A percentile compares a stretch with the other conserved stretches of the same genome.
These are phyloP conservation scores for Enteromius viviparus DNA, from an alignment of 2,797 vertebrate species.

Conservation along the genomic window DNA sequence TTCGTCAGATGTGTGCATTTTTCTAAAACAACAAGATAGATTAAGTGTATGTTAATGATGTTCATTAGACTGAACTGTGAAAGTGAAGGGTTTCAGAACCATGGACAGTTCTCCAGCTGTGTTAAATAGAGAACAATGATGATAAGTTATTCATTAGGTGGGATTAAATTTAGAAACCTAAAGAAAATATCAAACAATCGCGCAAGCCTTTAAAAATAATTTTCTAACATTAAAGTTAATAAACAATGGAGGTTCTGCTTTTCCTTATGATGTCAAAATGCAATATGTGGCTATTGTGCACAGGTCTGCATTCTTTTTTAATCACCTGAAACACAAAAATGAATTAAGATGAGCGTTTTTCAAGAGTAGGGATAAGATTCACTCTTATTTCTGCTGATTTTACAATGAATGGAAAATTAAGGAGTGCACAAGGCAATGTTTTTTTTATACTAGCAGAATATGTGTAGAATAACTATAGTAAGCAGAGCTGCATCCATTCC, in stretches of 20 bases:
- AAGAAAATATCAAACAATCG: background rate
- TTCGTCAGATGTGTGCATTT: background rate
- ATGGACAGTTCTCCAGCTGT: constrained; percentile 8
- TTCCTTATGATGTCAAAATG: constrained; percentile 2
- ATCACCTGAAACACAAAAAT: constrained; percentile 13
- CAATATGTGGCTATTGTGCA: background rate
- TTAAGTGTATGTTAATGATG: constrained; percentile 2
- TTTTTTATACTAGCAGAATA: background rate
- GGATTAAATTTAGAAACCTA: background rate
- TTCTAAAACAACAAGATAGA: background rate
- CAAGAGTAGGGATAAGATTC: background rate
- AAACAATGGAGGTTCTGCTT: background rate
- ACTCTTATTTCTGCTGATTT: background rate
- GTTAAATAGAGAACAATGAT: background rate
- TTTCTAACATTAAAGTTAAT: background rate
- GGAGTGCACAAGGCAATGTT: background rate
- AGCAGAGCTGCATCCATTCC: background rate
- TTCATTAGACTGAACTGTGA: background rate
- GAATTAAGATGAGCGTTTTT: constrained; percentile 1
- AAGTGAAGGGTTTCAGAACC: constrained; percentile 15
- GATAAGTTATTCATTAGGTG: background rate
- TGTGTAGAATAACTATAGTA: background rate
- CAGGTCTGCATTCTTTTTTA: constrained; percentile 2
- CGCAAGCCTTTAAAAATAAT: background rate
- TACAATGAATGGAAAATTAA: background rate